Percentiles rank a stretch among this genome's conserved stretches.
These are phyloP conservation scores for Drosophila phalerata DNA, from an alignment of 2,888 invertebrate species.

Conservation along the genomic window DNA sequence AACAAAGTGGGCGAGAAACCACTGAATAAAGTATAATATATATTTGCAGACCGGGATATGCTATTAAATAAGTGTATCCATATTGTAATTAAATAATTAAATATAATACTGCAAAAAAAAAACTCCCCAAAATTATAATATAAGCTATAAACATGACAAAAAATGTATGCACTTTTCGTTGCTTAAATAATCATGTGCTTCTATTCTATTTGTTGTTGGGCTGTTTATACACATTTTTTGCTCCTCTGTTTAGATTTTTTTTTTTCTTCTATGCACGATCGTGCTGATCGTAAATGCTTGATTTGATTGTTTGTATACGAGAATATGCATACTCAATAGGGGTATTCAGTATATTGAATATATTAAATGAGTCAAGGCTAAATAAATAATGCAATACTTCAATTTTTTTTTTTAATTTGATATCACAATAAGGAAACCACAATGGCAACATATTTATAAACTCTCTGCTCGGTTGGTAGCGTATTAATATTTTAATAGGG, in stretches of 20 bases:
- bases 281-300: conserved; percentile 72
- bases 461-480: too few relatives aligned
- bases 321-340: conserved; percentile 51
- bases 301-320: conserved; percentile 75
- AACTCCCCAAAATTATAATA: conserved; percentile 20
- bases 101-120: conserved; percentile 35
- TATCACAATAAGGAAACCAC: too few relatives aligned
- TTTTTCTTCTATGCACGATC: conserved; percentile 60
- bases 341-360: conserved; percentile 37
- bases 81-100: conserved; percentile 59
- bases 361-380: conserved; percentile 15
- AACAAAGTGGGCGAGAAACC: conserved; percentile 25
- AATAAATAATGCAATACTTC: too few relatives aligned
- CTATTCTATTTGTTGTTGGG: conserved; percentile 21
- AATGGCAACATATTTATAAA: too few relatives aligned
- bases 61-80: conserved; percentile 17
- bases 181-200: conserved; percentile 68
- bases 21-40: conserved; percentile 9
- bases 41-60: conserved; percentile 12
- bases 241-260: conserved; percentile 11
- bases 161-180: conserved; percentile 54
- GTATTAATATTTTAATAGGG: too few relatives aligned
- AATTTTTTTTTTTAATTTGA: too few relatives aligned
- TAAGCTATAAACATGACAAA: conserved; percentile 27
- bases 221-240: conserved; percentile 21